Evolutionary conservation across 1,140 invertebrate species (phyloP).

Genomic region (Pygmarrhopalites habei): DNA sequence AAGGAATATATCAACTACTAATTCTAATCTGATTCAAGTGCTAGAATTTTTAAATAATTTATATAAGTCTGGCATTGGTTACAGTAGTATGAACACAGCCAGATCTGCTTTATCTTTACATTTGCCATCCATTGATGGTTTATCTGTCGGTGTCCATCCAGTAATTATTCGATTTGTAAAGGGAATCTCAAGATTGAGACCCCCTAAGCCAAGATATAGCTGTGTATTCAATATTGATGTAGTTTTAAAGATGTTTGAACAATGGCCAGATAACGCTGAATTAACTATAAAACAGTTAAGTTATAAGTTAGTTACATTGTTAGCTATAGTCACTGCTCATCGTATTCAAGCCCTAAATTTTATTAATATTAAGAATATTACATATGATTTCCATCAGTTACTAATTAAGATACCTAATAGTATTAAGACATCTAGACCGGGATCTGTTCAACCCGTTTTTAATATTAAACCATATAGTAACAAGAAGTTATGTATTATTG

Average conservation of each 20-base stretch:
- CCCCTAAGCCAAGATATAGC: constrained; percentile 8
- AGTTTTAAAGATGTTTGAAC: constrained; percentile 13
- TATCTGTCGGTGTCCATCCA: neutral
- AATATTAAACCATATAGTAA: neutral
- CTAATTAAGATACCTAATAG: constrained; percentile 2
- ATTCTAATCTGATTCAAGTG: neutral
- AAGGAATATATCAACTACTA: neutral
- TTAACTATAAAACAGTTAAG: constrained; percentile 13
- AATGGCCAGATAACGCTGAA: neutral
- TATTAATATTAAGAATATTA: constrained; percentile 11
- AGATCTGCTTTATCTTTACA: neutral
- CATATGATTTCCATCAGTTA: neutral
- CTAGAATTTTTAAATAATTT: neutral
- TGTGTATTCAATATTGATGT: constrained; percentile 7
- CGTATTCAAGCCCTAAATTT: constrained; percentile 16
- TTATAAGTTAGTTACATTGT: constrained; percentile 14
- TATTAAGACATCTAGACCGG: constrained; percentile 13
- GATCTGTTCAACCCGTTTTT: neutral
- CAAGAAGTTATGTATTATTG: no score
- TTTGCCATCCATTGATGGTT: neutral
- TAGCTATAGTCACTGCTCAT: constrained; percentile 17
- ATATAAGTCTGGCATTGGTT: neutral
- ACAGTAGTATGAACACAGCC: no score
- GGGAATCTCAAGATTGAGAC: neutral
- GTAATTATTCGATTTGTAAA: no score